phyloP scores from a whole-genome alignment of 2,113 vertebrate genomes.

The Eclectus roratus region DNA sequence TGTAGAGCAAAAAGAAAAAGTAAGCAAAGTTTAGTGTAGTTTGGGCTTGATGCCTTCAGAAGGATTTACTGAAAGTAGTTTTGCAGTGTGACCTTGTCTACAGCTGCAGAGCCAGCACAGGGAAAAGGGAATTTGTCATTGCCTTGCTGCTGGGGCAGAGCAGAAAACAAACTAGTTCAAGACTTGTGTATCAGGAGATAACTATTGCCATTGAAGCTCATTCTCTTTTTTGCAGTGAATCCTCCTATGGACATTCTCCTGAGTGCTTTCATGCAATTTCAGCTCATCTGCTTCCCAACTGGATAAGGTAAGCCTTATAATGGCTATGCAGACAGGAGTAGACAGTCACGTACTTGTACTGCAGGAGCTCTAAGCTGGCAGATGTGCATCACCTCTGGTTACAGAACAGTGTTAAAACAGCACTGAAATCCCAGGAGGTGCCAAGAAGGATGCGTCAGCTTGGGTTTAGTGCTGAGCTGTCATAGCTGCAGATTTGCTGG shows the following conservation, averaged over 20 bases:
- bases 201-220: neutral
- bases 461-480: neutral
- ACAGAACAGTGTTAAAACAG: neutral
- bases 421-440: neutral
- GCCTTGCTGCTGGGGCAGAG: neutral
- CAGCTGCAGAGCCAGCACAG: neutral
- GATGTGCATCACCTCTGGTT: neutral
- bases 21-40: neutral
- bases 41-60: neutral
- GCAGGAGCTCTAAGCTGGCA: neutral
- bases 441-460: neutral
- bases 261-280: neutral
- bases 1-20: neutral
- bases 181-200: neutral
- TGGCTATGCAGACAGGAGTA: neutral
- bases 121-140: neutral
- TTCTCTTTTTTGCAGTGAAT: neutral
- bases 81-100: neutral
- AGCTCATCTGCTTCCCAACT: neutral
- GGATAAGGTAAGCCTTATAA: neutral
- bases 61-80: neutral
- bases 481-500: neutral
- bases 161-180: neutral
- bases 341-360: accelerated
- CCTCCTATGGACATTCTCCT: neutral